Conservation (phyloP, 2,888 invertebrate genomes). For the Drosophila demipolita region DNA sequence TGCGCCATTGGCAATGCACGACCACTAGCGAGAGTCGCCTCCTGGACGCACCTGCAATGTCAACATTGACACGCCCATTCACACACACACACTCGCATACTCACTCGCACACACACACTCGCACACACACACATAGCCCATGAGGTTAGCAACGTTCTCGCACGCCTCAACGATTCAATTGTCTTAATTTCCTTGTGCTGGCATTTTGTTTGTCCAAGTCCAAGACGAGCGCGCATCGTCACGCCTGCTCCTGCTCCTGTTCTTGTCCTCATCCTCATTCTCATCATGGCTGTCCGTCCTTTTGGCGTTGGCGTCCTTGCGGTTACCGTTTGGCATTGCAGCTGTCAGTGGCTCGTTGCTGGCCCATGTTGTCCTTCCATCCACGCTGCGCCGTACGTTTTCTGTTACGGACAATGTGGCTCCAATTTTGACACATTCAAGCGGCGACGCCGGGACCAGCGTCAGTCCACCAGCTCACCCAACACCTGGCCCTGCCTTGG, state of each 20-base stretch:
- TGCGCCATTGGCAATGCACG: slow-evolving; percentile 76
- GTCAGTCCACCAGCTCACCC: not conserved
- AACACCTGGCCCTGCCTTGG: slow-evolving; percentile 10
- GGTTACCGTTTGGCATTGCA: slow-evolving; percentile 69
- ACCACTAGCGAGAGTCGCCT: slow-evolving; percentile 36
- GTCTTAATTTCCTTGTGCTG: slow-evolving; percentile 82
- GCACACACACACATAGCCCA: slow-evolving; percentile 27
- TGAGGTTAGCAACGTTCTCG: slow-evolving; percentile 60
- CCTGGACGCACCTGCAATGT: slow-evolving; percentile 78
- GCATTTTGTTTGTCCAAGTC: slow-evolving; percentile 76
- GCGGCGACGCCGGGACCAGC: slow-evolving; percentile 63
- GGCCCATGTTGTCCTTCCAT: slow-evolving; percentile 40
- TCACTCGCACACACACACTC: slow-evolving; percentile 23
- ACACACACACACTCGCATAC: slow-evolving; percentile 24
- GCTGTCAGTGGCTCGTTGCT: slow-evolving; percentile 54
- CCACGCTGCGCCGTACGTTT: slow-evolving; percentile 69
- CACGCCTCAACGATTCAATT: slow-evolving; percentile 82
- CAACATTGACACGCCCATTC: slow-evolving; percentile 71
- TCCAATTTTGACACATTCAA: slow-evolving; percentile 84
- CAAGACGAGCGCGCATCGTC: slow-evolving; percentile 56
- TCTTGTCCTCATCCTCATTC: not conserved
- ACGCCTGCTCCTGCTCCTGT: slow-evolving; percentile 3
- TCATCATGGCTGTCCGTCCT: slow-evolving; percentile 15
- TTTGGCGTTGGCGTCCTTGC: slow-evolving; percentile 50
- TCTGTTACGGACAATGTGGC: slow-evolving; percentile 84